A percentile compares a stretch with the other conserved stretches of the same genome.
phyloP scores from a whole-genome alignment of 2,113 vertebrate genomes.

The Neodontobutis hainanensis region DNA sequence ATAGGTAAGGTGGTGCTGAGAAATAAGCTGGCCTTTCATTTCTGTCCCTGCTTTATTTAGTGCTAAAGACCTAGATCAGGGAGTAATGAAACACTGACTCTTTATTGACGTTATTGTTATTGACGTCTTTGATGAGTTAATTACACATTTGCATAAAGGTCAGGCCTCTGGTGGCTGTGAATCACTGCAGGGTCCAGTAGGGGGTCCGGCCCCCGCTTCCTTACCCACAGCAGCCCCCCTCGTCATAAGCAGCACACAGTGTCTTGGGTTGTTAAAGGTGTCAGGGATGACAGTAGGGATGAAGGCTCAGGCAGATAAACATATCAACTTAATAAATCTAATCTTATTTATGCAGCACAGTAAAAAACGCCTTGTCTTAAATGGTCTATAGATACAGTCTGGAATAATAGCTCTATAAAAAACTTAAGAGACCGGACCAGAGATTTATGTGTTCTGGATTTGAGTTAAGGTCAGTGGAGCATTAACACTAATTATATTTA shows the following conservation, averaged over 20 bases:
- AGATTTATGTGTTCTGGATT: conserved; percentile 12
- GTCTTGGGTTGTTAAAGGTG: conserved; percentile 14
- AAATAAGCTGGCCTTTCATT: neutral
- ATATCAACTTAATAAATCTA: conserved; percentile 1
- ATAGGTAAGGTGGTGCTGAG: neutral
- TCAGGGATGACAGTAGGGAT: neutral
- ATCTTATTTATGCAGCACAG: neutral
- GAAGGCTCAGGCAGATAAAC: neutral
- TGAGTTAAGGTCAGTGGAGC: neutral
- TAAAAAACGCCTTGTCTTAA: conserved; percentile 5
- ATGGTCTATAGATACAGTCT: neutral
- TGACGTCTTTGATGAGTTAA: conserved; percentile 58
- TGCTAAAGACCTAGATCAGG: neutral
- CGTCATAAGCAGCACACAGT: conserved; percentile 5
- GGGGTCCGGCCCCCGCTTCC: conserved; percentile 16
- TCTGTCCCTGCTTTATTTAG: neutral
- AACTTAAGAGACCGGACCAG: neutral
- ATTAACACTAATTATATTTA: conserved; percentile 9
- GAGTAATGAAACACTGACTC: conserved; percentile 6
- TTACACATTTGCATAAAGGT: conserved; percentile 50
- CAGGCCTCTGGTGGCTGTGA: conserved; percentile 38
- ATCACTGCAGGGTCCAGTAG: conserved; percentile 39
- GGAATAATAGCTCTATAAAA: conserved; percentile 3
- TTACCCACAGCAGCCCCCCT: conserved; percentile 14
- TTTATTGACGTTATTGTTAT: conserved; percentile 39